These are phyloP conservation scores for Dascillus cervinus DNA, from an alignment of 2,888 invertebrate genomes.

Conservation along the genomic window DNA sequence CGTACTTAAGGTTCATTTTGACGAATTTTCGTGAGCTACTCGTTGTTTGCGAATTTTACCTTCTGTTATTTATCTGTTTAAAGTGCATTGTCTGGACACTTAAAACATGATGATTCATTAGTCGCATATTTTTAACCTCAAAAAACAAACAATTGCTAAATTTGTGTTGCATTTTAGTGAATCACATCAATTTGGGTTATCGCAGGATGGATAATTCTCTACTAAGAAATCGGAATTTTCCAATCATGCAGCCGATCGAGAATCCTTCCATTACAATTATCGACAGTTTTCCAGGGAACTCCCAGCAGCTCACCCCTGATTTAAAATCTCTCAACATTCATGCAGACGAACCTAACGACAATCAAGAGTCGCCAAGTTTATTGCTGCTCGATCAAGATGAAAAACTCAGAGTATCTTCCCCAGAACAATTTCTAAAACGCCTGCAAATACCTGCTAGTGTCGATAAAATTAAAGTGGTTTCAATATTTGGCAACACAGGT, in stretches of 20 bases:
- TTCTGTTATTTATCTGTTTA: not conserved
- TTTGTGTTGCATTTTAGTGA: no score
- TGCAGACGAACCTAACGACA: conserved; percentile 12
- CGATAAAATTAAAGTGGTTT: conserved; percentile 65
- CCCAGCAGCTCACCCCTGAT: conserved; percentile 8
- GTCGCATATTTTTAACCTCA: no score
- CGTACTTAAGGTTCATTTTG: conserved; percentile 4
- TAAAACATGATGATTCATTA: no score
- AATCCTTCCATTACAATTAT: conserved; percentile 16
- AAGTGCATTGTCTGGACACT: no score
- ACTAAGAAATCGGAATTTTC: conserved; percentile 21
- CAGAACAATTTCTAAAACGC: conserved; percentile 47
- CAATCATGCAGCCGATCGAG: conserved; percentile 33
- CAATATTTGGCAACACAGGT: conserved; percentile 78
- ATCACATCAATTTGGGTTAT: conserved; percentile 21
- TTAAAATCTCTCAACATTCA: conserved; percentile 20
- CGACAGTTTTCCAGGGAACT: conserved; percentile 15
- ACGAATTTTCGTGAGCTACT: conserved; percentile 4
- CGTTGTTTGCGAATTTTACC: not conserved
- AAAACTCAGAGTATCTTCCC: conserved; percentile 49
- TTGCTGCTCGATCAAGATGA: conserved; percentile 56
- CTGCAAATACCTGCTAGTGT: conserved; percentile 44
- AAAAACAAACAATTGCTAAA: no score
- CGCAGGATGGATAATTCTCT: conserved; percentile 23
- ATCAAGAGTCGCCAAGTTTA: conserved; percentile 39